A percentile compares a stretch with the other conserved stretches of the same genome.
Evolutionary conservation across 2,797 vertebrate genomes (phyloP).

Genomic region (Oryzias sinensis): DNA sequence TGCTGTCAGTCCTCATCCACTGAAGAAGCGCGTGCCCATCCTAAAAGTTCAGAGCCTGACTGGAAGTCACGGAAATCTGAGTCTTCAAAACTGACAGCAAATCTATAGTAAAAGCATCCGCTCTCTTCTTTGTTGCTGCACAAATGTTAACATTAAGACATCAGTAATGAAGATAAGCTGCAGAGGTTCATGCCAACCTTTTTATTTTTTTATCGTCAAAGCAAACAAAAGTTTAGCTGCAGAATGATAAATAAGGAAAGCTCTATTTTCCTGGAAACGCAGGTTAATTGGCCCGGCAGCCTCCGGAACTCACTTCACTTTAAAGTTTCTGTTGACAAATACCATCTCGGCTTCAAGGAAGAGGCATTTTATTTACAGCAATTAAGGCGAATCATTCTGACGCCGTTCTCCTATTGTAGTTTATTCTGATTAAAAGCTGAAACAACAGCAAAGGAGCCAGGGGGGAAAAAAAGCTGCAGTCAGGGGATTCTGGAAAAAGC

Average conservation of each 20-base stretch:
- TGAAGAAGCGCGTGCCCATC: conserved; percentile 48
- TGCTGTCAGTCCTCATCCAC: conserved; percentile 26
- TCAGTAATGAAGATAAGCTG: conserved; percentile 55
- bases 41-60: conserved; percentile 53
- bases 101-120: conserved; percentile 80
- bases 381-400: conserved; percentile 20
- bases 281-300: conserved; percentile 55
- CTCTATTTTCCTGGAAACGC: conserved; percentile 36
- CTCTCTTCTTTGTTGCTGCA: conserved; percentile 41
- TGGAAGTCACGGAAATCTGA: conserved; percentile 37
- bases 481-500: conserved; percentile 43
- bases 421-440: conserved; percentile 3
- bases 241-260: conserved; percentile 34
- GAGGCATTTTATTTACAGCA: conserved; percentile 24
- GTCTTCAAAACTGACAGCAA: conserved; percentile 70
- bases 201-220: conserved; percentile 37
- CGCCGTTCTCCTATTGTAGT: neutral
- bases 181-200: conserved; percentile 37
- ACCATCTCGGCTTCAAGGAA: conserved; percentile 11
- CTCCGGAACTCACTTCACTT: conserved; percentile 33
- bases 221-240: conserved; percentile 56
- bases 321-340: conserved; percentile 42
- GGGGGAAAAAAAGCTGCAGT: conserved; percentile 32
- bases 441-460: neutral
- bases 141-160: conserved; percentile 60